A percentile compares a stretch with the other conserved stretches of the same genome.
Conservation (phyloP, 2,888 invertebrate genomes). For the Thysanoteuthis rhombus region DNA sequence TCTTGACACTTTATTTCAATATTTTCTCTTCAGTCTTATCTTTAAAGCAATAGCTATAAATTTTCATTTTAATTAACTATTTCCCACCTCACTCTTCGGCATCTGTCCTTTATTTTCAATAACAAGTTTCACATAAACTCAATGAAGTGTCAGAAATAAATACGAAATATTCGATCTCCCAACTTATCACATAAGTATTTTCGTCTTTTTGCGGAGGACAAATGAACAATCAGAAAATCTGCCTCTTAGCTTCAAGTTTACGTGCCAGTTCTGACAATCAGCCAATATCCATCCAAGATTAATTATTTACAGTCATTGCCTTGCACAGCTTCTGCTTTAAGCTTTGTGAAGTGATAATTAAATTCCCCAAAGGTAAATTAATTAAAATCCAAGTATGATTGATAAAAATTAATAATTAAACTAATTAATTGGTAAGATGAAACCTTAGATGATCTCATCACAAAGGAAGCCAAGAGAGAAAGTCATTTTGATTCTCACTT, state of each 20-base stretch:
- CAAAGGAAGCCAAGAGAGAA: neutral
- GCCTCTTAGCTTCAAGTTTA: neutral
- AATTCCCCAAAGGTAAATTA: neutral
- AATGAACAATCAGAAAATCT: neutral
- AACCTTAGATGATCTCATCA: neutral
- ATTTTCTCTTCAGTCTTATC: no score
- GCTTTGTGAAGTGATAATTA: neutral
- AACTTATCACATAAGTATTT: neutral
- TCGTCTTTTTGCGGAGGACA: neutral
- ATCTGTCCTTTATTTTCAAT: no score
- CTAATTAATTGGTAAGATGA: neutral
- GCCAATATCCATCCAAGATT: neutral
- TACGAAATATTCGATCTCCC: neutral
- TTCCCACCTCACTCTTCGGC: no score
- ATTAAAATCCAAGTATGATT: neutral
- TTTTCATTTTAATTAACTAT: no score
- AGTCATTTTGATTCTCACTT: neutral
- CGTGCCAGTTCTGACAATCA: neutral
- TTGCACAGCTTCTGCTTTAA: neutral
- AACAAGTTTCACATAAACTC: neutral
- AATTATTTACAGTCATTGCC: no score
- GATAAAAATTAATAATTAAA: conserved; percentile 12
- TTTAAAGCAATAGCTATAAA: no score
- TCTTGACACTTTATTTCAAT: no score
- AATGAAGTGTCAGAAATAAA: neutral